phyloP scores from a whole-genome alignment of 2,797 vertebrate genomes.

The Coregonus suidteri region DNA sequence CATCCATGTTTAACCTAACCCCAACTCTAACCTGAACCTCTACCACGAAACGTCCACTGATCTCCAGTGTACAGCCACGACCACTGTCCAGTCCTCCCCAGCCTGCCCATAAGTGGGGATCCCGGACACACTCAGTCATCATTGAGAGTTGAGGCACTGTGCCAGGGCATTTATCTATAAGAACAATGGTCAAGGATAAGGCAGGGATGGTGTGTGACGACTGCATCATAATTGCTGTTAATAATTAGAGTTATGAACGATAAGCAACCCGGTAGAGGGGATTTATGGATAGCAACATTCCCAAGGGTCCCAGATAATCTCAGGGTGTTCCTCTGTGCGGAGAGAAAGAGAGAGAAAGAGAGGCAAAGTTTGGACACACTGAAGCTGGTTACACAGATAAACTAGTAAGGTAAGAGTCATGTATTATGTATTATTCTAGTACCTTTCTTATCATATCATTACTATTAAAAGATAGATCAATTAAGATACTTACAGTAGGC shows the following conservation, averaged over 20 bases:
- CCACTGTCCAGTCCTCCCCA: conserved; percentile 48
- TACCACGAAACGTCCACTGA: conserved; percentile 44
- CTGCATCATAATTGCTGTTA: conserved; percentile 84
- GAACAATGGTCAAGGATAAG: conserved; percentile 94
- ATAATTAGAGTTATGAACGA: conserved; percentile 85
- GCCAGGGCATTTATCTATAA: conserved; percentile 62
- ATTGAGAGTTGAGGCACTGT: conserved; percentile 32
- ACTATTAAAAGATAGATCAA: no score
- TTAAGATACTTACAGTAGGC: not conserved
- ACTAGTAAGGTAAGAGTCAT: conserved; percentile 11
- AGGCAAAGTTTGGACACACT: not conserved
- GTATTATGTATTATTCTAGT: not conserved
- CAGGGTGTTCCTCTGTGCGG: conserved; percentile 13
- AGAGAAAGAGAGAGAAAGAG: conserved; percentile 8
- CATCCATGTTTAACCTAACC: not conserved
- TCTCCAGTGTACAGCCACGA: conserved; percentile 53
- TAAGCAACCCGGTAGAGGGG: conserved; percentile 50
- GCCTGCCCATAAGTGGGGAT: conserved; percentile 37
- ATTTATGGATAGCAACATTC: conserved; percentile 62
- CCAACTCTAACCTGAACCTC: conserved; percentile 3
- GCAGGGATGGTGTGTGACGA: conserved; percentile 76
- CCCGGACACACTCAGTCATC: conserved; percentile 30
- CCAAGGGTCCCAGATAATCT: conserved; percentile 45
- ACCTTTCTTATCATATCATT: not conserved
- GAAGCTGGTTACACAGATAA: not conserved